These are phyloP conservation scores for Rhagoletis pomonella DNA, from an alignment of 1,140 invertebrate genomes.

Conservation along the genomic window DNA sequence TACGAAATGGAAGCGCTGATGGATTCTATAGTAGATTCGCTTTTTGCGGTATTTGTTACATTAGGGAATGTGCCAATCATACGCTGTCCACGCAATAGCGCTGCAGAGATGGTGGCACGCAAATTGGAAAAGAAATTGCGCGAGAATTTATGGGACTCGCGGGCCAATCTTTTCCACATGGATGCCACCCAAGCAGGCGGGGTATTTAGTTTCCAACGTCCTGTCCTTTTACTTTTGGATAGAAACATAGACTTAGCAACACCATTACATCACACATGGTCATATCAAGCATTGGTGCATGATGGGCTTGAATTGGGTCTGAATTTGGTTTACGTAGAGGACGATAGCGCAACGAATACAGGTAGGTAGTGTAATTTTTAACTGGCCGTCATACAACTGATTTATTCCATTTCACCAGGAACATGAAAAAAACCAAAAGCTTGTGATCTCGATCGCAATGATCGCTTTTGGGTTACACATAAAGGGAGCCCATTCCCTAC, in stretches of 20 bases:
- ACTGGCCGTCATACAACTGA: neutral
- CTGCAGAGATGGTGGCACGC: slow-evolving; percentile 98
- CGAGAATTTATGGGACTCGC: slow-evolving; percentile 96
- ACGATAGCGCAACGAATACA: slow-evolving; percentile 74
- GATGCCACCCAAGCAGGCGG: slow-evolving; percentile 86
- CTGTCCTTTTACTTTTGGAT: slow-evolving; percentile 94
- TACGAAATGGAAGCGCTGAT: slow-evolving; percentile 97
- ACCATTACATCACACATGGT: slow-evolving; percentile 99
- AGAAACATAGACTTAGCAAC: slow-evolving; percentile 98
- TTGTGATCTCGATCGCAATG: slow-evolving; percentile 93
- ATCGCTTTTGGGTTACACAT: slow-evolving; percentile 94
- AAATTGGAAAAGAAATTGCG: slow-evolving; percentile 97
- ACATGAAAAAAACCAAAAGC: slow-evolving; percentile 85
- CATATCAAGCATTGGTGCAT: slow-evolving; percentile 97
- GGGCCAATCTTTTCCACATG: slow-evolving; percentile 95
- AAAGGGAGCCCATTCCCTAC: slow-evolving; percentile 98
- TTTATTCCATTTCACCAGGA: slow-evolving; percentile 75
- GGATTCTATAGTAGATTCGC: slow-evolving; percentile 95
- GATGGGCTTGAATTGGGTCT: slow-evolving; percentile 94
- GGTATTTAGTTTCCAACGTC: slow-evolving; percentile 91
- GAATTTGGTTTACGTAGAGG: slow-evolving; percentile 90
- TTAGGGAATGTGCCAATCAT: slow-evolving; percentile 96
- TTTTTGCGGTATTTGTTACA: slow-evolving; percentile 98
- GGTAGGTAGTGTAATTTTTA: slow-evolving; percentile 58
- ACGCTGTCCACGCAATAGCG: slow-evolving; percentile 94